These are phyloP conservation scores for Penaeus monodon DNA, from an alignment of 2,888 invertebrate genomes.

Conservation along the genomic window DNA sequence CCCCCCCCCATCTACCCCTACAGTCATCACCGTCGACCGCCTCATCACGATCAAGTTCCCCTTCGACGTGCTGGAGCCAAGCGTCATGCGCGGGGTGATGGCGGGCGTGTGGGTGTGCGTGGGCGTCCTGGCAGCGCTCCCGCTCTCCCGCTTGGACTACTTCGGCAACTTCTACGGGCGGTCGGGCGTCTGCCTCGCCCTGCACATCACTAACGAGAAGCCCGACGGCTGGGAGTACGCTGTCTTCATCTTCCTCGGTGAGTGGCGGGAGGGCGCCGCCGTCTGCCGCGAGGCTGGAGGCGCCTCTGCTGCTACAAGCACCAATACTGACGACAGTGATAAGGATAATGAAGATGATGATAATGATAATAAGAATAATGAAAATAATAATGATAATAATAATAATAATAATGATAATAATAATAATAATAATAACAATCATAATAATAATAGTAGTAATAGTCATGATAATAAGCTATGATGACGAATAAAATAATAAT, in stretches of 20 bases:
- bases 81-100: conserved; percentile 68
- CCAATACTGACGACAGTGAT: too few relatives aligned
- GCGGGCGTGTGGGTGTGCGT: conserved; percentile 68
- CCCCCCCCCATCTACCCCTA: too few relatives aligned
- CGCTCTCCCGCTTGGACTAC: conserved; percentile 69
- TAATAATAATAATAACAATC: too few relatives aligned
- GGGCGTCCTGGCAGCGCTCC: conserved; percentile 68
- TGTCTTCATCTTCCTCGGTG: conserved; percentile 72
- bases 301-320: background rate
- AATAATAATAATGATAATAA: too few relatives aligned
- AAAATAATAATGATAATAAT: too few relatives aligned
- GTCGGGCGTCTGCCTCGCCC: conserved; percentile 73
- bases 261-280: background rate
- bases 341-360: too few relatives aligned
- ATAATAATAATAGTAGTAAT: too few relatives aligned
- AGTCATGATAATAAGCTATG: too few relatives aligned
- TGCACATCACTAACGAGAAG: conserved; percentile 72
- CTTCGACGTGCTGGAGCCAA: conserved; percentile 69
- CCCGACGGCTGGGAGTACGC: conserved; percentile 74
- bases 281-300: too few relatives aligned
- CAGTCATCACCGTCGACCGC: conserved; percentile 69
- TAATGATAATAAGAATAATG: too few relatives aligned
- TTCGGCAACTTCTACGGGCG: conserved; percentile 72
- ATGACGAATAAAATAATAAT: too few relatives aligned
- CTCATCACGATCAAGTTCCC: conserved; percentile 70